Conservation (phyloP, 2,797 vertebrate genomes). For the Rhabdophis nuchalis region DNA sequence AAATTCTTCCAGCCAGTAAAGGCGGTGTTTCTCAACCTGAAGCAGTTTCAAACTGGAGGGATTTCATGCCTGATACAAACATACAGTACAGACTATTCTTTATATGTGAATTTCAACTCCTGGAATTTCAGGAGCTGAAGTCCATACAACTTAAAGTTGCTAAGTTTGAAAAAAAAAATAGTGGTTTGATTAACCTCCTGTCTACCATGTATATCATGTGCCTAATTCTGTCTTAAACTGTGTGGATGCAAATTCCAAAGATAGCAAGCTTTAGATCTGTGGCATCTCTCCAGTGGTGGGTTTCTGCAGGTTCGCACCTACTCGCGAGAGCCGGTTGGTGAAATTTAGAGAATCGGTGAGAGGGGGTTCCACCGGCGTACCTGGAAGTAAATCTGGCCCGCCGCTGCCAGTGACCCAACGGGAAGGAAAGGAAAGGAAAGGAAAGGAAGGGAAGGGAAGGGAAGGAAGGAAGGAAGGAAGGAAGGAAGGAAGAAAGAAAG, state of each 20-base stretch:
- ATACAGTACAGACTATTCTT: neutral
- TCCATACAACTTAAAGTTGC: neutral
- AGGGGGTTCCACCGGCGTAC: too few species aligned
- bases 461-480: too few species aligned
- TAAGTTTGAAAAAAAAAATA: neutral
- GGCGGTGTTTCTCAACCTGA: neutral
- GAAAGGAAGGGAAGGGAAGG: too few species aligned
- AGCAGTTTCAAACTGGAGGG: neutral
- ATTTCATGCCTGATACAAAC: neutral
- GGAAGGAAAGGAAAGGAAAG: too few species aligned
- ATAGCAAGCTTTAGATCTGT: neutral
- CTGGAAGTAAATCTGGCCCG: too few species aligned
- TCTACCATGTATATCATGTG: neutral
- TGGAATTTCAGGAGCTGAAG: neutral
- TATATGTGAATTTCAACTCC: neutral
- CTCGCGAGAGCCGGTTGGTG: too few species aligned
- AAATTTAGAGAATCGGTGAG: too few species aligned
- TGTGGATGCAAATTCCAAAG: neutral
- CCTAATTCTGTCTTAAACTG: neutral
- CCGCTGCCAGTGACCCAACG: too few species aligned
- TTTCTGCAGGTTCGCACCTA: too few species aligned
- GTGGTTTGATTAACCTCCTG: neutral
- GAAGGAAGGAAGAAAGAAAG: too few species aligned
- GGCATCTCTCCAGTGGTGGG: neutral
- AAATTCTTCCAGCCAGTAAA: neutral